Conservation (phyloP, 2,888 invertebrate species). For the Stictocephala bisonia region DNA sequence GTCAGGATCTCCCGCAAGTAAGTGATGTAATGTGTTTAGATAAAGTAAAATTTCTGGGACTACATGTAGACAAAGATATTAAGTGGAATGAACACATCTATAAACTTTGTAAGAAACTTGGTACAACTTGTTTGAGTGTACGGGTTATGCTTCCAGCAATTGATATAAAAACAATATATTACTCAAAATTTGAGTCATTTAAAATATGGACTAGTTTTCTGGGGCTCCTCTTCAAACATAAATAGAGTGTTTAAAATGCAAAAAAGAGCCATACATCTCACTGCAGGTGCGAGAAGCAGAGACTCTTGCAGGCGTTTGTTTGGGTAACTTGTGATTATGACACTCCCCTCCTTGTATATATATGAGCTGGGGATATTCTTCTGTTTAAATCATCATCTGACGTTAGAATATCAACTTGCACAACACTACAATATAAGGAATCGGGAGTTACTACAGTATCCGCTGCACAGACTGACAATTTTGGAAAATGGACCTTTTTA, state of each 20-base stretch:
- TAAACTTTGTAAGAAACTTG: background rate
- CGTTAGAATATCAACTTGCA: background rate
- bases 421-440: background rate
- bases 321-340: background rate
- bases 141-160: background rate
- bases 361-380: slow-evolving; percentile 7
- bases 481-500: background rate
- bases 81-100: background rate
- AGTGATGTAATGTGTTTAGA: background rate
- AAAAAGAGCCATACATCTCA: background rate
- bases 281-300: slow-evolving; percentile 14
- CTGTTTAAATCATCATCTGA: background rate
- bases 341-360: background rate
- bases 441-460: background rate
- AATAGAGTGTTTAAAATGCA: background rate
- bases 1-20: background rate
- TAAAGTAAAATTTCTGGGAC: background rate
- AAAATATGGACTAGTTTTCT: background rate
- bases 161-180: background rate
- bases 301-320: background rate
- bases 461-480: background rate
- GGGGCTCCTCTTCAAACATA: background rate
- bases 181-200: background rate
- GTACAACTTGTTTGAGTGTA: background rate
- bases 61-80: background rate